Evolutionary conservation across 2,113 vertebrate species (phyloP).

Genomic region (Chaenocephalus aceratus): DNA sequence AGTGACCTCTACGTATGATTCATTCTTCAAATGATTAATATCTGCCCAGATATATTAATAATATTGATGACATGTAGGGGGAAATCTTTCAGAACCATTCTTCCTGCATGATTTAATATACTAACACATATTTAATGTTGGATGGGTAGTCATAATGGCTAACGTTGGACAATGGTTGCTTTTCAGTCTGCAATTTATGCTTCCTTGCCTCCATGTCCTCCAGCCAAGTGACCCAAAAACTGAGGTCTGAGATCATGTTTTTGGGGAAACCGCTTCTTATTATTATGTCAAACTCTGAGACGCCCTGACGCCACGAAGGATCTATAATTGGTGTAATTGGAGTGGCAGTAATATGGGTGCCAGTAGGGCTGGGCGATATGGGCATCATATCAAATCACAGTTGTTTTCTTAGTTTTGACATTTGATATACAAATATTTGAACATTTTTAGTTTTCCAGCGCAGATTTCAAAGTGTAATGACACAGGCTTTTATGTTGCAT

Average conservation of each 20-base stretch:
- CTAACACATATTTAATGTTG: not conserved
- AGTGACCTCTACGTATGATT: not conserved
- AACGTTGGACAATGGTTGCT: not conserved
- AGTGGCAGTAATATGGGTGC: too few species aligned
- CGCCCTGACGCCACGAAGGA: too few species aligned
- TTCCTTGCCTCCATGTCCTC: not conserved
- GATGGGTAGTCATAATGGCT: not conserved
- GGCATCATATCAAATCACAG: too few species aligned
- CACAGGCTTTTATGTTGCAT: too few species aligned
- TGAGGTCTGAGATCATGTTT: not conserved
- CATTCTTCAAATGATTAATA: not conserved
- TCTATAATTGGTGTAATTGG: too few species aligned
- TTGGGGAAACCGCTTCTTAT: too few species aligned
- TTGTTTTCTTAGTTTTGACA: too few species aligned
- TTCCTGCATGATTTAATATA: not conserved
- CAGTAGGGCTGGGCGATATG: too few species aligned
- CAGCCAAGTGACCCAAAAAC: conserved; percentile 3
- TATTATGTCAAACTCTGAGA: too few species aligned
- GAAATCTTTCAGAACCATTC: not conserved
- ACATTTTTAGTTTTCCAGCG: too few species aligned
- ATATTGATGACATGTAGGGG: not conserved
- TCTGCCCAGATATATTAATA: not conserved
- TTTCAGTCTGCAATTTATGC: not conserved
- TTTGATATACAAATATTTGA: too few species aligned
- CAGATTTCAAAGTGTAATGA: too few species aligned